Conservation (phyloP, 2,113 vertebrate species). For the Platichthys flesus region DNA sequence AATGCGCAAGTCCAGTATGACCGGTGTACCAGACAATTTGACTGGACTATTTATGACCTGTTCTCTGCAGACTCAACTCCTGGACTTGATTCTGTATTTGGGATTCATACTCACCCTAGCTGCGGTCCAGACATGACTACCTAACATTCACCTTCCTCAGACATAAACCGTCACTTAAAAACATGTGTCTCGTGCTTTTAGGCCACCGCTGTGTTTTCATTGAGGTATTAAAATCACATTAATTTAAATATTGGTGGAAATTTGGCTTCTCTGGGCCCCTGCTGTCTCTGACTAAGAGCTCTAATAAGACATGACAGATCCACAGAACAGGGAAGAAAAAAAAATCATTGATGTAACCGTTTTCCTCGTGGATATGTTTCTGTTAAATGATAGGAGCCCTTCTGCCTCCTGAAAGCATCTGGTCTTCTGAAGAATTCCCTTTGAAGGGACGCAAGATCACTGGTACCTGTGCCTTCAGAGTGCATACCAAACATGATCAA, state of each 20-base stretch:
- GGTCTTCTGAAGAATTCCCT: conserved; percentile 50
- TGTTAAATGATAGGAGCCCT: conserved; percentile 44
- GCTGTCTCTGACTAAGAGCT: neutral
- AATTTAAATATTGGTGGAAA: conserved; percentile 52
- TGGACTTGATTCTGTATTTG: conserved; percentile 40
- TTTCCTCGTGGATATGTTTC: conserved; percentile 31
- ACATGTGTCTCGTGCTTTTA: conserved; percentile 32
- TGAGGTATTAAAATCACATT: conserved; percentile 49
- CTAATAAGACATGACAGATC: conserved; percentile 16
- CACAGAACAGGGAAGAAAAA: neutral
- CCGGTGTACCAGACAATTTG: conserved; percentile 47
- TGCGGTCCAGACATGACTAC: conserved; percentile 73
- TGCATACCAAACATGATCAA: conserved; percentile 85
- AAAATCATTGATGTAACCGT: conserved; percentile 22
- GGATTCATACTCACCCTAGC: conserved; percentile 48
- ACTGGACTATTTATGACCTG: conserved; percentile 53
- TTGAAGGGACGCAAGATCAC: conserved; percentile 70
- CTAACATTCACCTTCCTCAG: conserved; percentile 55
- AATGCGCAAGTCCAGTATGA: neutral
- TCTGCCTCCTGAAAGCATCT: conserved; percentile 47
- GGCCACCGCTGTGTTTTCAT: conserved; percentile 59
- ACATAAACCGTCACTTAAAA: conserved; percentile 54
- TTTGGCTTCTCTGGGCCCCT: conserved; percentile 24
- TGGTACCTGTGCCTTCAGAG: conserved; percentile 86
- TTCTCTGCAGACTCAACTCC: conserved; percentile 39